A percentile compares a stretch with the other conserved stretches of the same genome.
These are phyloP conservation scores for Eulacestoma nigropectus DNA, from an alignment of 2,113 vertebrate genomes.

Conservation along the genomic window DNA sequence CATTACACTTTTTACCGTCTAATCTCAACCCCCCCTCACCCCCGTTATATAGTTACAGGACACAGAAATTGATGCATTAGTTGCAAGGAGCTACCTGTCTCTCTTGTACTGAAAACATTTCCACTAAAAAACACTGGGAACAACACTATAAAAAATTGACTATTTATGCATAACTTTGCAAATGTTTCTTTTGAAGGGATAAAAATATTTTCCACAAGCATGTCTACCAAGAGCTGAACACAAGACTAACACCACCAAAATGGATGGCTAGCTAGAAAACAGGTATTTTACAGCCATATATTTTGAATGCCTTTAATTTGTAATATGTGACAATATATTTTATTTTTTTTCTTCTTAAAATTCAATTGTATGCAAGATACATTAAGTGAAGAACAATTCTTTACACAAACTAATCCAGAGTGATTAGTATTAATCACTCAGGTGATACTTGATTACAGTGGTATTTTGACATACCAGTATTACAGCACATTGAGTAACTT, in stretches of 20 bases:
- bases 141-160: neutral
- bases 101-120: neutral
- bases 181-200: neutral
- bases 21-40: accelerated
- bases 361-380: neutral
- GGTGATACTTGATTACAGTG: no score
- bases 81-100: neutral
- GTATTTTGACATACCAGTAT: neutral
- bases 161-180: neutral
- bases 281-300: neutral
- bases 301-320: neutral
- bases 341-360: neutral
- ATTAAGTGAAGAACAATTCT: neutral
- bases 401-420: neutral
- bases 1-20: neutral
- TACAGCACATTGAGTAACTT: neutral
- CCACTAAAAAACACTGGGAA: neutral
- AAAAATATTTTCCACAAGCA: neutral
- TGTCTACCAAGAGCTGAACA: neutral
- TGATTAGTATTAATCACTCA: no score
- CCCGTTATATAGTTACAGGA: neutral
- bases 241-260: neutral
- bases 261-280: neutral
- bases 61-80: neutral
- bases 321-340: neutral